Evolutionary conservation across 2,888 invertebrate genomes (phyloP), one percentile per base, ranked within the genome.

Genomic region (Drosophila villosipedis): DNA sequence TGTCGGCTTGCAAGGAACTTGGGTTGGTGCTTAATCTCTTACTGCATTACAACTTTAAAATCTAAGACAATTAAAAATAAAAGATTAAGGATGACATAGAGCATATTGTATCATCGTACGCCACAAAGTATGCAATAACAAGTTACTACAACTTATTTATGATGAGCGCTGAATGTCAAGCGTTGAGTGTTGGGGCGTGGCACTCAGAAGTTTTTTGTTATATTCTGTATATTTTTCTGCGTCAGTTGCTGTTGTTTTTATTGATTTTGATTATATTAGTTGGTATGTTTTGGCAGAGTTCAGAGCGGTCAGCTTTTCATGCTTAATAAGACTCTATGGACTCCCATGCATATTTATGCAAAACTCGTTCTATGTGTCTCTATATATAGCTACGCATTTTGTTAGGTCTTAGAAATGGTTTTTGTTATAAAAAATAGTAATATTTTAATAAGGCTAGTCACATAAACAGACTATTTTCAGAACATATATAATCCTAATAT

Each of bases 101-200:
- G 47, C 25, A 9, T 25, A 10, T 25, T 47, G 16, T 25, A 28
- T 39, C n/a, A 22, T n/a, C 16, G 25, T 41, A 37, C 52, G 59
- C 78, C 68, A 28, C 63, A 78, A 68, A 73, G 60, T 64, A 61
- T 73, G 76, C 73, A 76, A 58, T 49, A 37, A 52, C 37, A 68
- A 84, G 70, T 78, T 81, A 74, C 78, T 84, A 84, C 82, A 78
- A 74, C 79, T 70, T 53, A 78, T 70, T 70, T 74, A 49, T 70
- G 67, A 64, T 55, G 57, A 30, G 59, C 49, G 31, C 22, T 35
- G 25, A 61, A 54, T 31, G 30, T 16, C 49, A 49, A 62, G 58
- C 53, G 68, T 41, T 68, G 28, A 75, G 68, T 49, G 68, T 41
- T 63, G n/a, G 68, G 76, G 62, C 41, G 30, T 53, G 61, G 37